Percentiles rank a stretch among this genome's conserved stretches.
These are phyloP conservation scores for Apodemus agrarius DNA, from an alignment of 2,797 vertebrate species.

Conservation along the genomic window DNA sequence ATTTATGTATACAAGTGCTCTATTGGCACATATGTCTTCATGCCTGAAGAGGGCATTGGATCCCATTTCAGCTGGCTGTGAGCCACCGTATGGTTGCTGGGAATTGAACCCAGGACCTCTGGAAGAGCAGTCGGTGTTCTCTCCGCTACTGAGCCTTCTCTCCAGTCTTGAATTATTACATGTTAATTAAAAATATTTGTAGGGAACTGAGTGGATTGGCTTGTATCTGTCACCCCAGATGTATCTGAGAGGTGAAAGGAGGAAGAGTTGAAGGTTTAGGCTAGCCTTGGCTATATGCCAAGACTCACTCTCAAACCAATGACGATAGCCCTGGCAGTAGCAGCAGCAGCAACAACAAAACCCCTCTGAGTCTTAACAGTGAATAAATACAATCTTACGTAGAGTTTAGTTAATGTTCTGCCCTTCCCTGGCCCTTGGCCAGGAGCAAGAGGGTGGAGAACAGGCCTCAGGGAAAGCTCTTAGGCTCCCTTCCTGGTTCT, in stretches of 20 bases:
- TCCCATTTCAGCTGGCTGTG: neutral
- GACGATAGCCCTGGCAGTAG: neutral
- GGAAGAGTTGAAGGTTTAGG: neutral
- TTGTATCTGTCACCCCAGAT: too few species aligned
- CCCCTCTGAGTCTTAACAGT: neutral
- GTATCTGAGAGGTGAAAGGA: neutral
- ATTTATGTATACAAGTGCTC: neutral
- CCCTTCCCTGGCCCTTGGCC: slow-evolving; percentile 12
- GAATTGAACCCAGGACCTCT: neutral
- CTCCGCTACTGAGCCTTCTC: neutral
- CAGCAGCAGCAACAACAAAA: neutral
- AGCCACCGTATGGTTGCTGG: neutral
- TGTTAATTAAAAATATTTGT: slow-evolving; percentile 21
- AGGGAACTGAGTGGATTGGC: neutral
- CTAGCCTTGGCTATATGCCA: neutral
- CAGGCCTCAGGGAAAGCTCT: neutral
- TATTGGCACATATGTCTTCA: too few species aligned
- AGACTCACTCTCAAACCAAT: neutral
- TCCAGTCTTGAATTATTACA: neutral
- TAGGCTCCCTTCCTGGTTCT: slow-evolving; percentile 11
- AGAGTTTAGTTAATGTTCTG: slow-evolving; percentile 22
- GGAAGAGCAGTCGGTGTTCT: too few species aligned
- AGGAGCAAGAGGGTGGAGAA: slow-evolving; percentile 27
- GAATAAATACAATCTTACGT: slow-evolving; percentile 26
- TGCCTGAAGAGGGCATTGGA: neutral